Base-by-base conservation (phyloP, 2,797 vertebrate genomes). In the Harpagifer antarcticus region DNA sequence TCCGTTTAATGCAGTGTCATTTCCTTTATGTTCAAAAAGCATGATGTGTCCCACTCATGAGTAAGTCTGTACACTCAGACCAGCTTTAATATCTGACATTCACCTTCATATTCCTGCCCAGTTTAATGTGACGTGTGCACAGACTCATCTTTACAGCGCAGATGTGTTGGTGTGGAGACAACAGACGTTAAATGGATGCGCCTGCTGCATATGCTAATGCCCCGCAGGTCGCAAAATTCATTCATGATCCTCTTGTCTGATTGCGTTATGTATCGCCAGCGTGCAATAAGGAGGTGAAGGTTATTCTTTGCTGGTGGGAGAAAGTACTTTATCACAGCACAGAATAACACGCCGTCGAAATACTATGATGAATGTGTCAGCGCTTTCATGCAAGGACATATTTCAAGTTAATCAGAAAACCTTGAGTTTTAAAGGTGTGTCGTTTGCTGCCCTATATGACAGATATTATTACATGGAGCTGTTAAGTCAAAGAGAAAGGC, bases 351-450 rank as follows among this genome's bases (percentile, higher is more conserved):
- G 2, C 3, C 45, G 61, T 58, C 10, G 31, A 45, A 59, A 66
- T 40, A 57, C 60, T 14, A 17, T 72, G 72, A 81, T 48, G n/a
- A 53, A 81, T 83, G 65, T 50, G 62, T 68, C 53, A 20, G 14
- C 23, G 20, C 16, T 11, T 67, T 45, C 20, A 50, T 17, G 47
- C 44, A 7, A 60, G 48, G 62, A 23, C 53, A 48, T 53, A 53
- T 73, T 72, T 71, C 50, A 79, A 9, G 16, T 42, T 31, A 31
- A 67, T 31, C 56, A 43, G 45, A 47, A 59, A 68, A 54, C 61
- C 23, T 47, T 12, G 16, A 42, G 60, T 48, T 53, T 77, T 45
- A 68, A 63, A 61, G 59, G 61, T 56, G 62, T 42, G 31, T 52
- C 52, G 55, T 60, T 72, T 14, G 23, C 49, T 53, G 59, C 52